Percentiles rank a stretch among this genome's conserved stretches.
These are phyloP conservation scores for Phataginus tetradactyla DNA, from an alignment of 2,797 vertebrate species.

Conservation along the genomic window DNA sequence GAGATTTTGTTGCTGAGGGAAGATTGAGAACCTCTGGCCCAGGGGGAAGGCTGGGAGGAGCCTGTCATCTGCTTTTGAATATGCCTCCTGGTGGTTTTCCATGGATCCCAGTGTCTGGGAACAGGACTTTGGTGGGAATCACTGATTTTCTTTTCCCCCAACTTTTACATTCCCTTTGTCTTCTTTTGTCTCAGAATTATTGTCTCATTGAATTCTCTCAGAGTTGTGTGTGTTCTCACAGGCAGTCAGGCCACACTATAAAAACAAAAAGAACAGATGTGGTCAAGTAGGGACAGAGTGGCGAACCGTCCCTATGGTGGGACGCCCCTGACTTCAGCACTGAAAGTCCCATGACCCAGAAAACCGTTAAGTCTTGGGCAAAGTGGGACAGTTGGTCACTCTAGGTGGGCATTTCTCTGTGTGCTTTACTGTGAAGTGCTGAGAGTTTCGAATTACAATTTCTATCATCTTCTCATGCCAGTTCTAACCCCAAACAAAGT, in stretches of 20 bases:
- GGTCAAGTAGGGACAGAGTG: no score
- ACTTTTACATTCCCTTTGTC: background rate
- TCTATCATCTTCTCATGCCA: background rate
- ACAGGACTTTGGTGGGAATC: background rate
- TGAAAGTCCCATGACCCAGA: background rate
- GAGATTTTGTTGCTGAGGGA: background rate
- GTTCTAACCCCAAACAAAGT: background rate
- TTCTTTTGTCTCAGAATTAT: background rate
- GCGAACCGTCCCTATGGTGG: accelerated
- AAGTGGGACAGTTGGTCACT: background rate
- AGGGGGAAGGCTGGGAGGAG: background rate
- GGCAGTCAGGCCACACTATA: background rate
- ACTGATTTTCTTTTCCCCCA: background rate
- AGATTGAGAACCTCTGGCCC: background rate
- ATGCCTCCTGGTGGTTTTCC: background rate
- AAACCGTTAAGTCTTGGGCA: background rate
- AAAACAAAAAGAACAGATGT: background rate
- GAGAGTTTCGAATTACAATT: background rate
- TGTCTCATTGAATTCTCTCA: background rate
- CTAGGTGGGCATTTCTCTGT: background rate
- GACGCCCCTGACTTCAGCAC: background rate
- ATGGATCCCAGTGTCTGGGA: background rate
- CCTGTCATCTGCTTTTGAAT: background rate
- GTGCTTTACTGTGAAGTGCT: background rate
- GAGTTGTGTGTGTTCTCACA: no score